These are phyloP conservation scores for Bombus balteatus DNA, from an alignment of 1,140 invertebrate genomes.

Conservation along the genomic window DNA sequence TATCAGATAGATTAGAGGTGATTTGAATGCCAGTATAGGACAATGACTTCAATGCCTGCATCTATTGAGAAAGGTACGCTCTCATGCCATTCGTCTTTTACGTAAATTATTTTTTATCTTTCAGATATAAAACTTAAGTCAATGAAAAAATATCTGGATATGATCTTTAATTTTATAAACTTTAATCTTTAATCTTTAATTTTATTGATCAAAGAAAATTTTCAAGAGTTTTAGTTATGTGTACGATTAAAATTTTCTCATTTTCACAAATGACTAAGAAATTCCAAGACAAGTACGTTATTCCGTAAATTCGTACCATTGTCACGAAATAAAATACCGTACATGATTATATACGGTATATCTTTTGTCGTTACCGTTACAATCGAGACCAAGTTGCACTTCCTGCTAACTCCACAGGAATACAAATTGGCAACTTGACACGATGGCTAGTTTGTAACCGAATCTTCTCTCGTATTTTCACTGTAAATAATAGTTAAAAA, in stretches of 20 bases:
- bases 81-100: not conserved
- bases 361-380: slow-evolving; percentile 57
- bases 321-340: slow-evolving; percentile 43
- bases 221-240: not conserved
- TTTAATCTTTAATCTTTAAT: not conserved
- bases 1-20: not conserved
- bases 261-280: not conserved
- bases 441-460: slow-evolving; percentile 26
- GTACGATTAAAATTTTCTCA: not conserved
- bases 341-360: slow-evolving; percentile 31
- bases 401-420: slow-evolving; percentile 59
- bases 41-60: slow-evolving; percentile 25
- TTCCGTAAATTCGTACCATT: slow-evolving; percentile 16
- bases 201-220: not conserved
- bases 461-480: slow-evolving; percentile 23
- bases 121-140: not conserved
- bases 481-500: slow-evolving; percentile 19
- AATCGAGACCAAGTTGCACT: slow-evolving; percentile 52
- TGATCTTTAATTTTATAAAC: too few species aligned
- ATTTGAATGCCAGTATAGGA: slow-evolving; percentile 37
- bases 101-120: not conserved
- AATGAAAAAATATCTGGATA: not conserved
- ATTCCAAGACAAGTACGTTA: not conserved
- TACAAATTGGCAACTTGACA: slow-evolving; percentile 61
- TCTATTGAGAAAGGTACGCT: not conserved